Evolutionary conservation across 2,797 vertebrate species (phyloP).

Genomic region (Discoglossus pictus): DNA sequence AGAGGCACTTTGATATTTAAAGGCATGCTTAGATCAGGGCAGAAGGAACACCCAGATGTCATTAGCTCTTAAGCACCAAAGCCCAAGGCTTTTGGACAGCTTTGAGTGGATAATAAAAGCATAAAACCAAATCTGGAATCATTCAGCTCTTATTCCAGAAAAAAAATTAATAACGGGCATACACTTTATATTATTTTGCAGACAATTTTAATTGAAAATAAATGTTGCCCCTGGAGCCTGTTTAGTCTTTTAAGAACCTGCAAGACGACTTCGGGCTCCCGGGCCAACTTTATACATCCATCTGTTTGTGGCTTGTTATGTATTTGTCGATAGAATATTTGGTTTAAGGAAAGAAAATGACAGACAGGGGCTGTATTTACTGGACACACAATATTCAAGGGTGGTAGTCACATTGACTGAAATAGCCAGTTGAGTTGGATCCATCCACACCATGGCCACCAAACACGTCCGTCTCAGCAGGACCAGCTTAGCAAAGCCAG

Average conservation of each 20-base stretch:
- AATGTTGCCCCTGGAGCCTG: constrained; percentile 18
- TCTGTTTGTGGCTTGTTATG: neutral
- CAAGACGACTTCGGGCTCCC: neutral
- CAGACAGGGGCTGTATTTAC: neutral
- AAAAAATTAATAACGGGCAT: constrained; percentile 15
- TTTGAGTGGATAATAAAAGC: constrained; percentile 4
- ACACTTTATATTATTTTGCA: neutral
- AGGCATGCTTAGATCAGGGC: constrained; percentile 30
- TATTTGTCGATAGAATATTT: neutral
- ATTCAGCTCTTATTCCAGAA: constrained; percentile 2
- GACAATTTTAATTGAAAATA: constrained; percentile 29
- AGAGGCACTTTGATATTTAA: constrained; percentile 59
- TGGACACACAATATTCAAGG: neutral
- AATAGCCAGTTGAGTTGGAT: neutral
- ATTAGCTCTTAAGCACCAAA: constrained; percentile 7
- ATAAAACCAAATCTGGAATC: constrained; percentile 14
- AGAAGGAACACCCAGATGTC: constrained; percentile 25
- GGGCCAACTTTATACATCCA: neutral
- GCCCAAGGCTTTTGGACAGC: constrained; percentile 15
- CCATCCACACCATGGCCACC: neutral
- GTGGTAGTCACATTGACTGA: neutral
- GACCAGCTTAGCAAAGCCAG: neutral
- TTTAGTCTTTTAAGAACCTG: neutral
- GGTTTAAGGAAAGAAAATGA: neutral
- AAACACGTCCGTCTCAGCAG: neutral